Base-by-base conservation (phyloP, 2,888 invertebrate genomes). In the Aproaerema taeniolella region DNA sequence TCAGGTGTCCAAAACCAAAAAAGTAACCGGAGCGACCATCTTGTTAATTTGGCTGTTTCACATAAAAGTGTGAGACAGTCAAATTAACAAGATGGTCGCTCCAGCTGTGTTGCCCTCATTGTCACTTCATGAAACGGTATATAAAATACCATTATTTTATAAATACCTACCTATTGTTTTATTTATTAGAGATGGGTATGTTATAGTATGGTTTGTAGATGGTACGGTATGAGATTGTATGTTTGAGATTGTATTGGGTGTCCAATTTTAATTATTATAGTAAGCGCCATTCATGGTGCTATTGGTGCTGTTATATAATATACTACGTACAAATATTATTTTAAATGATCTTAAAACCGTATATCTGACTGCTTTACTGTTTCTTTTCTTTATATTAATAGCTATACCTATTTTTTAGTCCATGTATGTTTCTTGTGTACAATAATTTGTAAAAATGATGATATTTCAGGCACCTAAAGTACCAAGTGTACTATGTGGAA, bases 71-170 rank as follows among this genome's bases (percentile, higher is more conserved):
- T 30, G 30, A 30, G 8, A 30, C 13, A 30, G 14, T 13, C 13
- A 30, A 14, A 14, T 14, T 30, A 14, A 8, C 2, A 38, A 41
- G 36, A 49, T n/a, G n/a, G n/a, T n/a, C n/a, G 42, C 42, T 37
- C 37, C 30, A 14, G 14, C 13, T 30, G 24, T 35, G 26, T 35
- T 35, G 25, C 25, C 35, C 25, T 25, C 25, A 25, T 35, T 35
- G 24, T 26, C 9, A 7, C n/a, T n/a, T 30, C 14, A 8, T 30
- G 14, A 14, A 30, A 11, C n/a, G 7, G 8, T 14, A 2, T 14
- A 30, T 14, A 10, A 30, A 2, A 14, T 30, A 10, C n/a, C n/a
- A n/a, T n/a, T n/a, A n/a, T n/a, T n/a, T n/a, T n/a, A n/a, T n/a
- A n/a, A n/a, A n/a, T n/a, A n/a, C n/a, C n/a, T n/a, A n/a, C n/a